phyloP scores from a whole-genome alignment of 2,797 vertebrate species.

The Discoglossus pictus region DNA sequence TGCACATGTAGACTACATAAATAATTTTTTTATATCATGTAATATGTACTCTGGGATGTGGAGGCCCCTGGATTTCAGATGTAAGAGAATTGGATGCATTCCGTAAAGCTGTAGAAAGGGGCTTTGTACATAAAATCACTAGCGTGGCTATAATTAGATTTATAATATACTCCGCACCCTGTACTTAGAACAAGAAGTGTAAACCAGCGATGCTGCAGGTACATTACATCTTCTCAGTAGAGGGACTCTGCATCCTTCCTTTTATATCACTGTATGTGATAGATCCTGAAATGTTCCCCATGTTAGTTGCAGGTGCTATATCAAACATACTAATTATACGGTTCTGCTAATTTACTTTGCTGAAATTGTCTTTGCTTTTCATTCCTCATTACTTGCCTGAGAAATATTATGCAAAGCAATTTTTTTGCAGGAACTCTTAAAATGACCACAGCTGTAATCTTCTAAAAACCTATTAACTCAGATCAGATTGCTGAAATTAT shows the following conservation, averaged over 20 bases:
- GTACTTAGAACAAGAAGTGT: slow-evolving; percentile 13
- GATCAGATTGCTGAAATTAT: too few species aligned
- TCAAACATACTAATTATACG: not conserved
- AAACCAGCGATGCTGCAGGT: not conserved
- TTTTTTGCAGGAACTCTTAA: too few species aligned
- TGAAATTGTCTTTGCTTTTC: not conserved
- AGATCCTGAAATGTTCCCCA: not conserved
- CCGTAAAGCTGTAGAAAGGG: not conserved
- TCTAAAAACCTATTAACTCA: too few species aligned
- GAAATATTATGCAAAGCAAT: not conserved
- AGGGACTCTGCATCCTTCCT: not conserved
- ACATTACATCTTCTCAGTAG: slow-evolving; percentile 16
- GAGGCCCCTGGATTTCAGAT: too few species aligned
- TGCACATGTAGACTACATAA: too few species aligned
- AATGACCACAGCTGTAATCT: too few species aligned
- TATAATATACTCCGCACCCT: not conserved
- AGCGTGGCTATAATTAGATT: slow-evolving; percentile 7
- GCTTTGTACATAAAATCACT: slow-evolving; percentile 1
- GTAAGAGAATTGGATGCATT: not conserved
- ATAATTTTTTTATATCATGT: too few species aligned
- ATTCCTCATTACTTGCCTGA: not conserved
- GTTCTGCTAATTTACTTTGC: not conserved
- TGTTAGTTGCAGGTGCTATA: slow-evolving; percentile 1
- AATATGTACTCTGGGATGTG: not conserved
- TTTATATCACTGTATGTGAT: too few species aligned